Evolutionary conservation across 2,113 vertebrate genomes (phyloP), one percentile per base, ranked within the genome.

Genomic region (Burhinus bistriatus): DNA sequence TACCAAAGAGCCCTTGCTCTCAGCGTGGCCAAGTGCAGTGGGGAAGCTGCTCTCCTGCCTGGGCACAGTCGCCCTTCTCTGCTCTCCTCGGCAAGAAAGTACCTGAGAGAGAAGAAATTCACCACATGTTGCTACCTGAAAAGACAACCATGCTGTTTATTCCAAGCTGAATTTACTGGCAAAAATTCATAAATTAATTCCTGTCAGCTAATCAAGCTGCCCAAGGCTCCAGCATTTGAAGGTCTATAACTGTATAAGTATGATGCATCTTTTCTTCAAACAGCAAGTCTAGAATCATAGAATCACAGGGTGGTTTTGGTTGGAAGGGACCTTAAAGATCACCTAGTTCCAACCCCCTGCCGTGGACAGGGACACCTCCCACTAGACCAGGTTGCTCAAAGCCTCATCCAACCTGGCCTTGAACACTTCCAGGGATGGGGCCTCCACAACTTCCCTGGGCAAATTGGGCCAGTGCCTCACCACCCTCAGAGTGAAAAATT

Each of bases 41-140:
- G 64, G 93, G 95, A 68, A 89, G 91, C 83, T 95, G 84, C 90
- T 66, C 57, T 91, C 83, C 89, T 70, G 80, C 44, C 11, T 93
- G 87, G 72, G 47, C 81, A 94, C 76, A 59, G 87, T 16, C 6
- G 0, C 10, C 25, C 27, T 45, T 55, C 51, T n/a, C 32, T 40
- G 17, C 36, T 77, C 16, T 66, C 19, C 61, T 54, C 30, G 36
- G 42, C 15, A 15, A 16, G 77, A 34, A 26, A 49, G 40, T 29
- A 32, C n/a, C 23, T 0, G 1, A 16, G 9, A n/a, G 30, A 64
- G 81, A 32, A 70, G 59, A 38, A 32, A 25, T 44, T 57, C 57
- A 14, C 18, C 19, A 4, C 17, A 5, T 1, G 3, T 52, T 57
- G 15, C 26, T 51, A 22, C 40, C 14, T 0, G 1, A 36, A 42